These are phyloP conservation scores for Tolmerus cingulatus DNA, from an alignment of 2,888 invertebrate genomes.

Conservation along the genomic window DNA sequence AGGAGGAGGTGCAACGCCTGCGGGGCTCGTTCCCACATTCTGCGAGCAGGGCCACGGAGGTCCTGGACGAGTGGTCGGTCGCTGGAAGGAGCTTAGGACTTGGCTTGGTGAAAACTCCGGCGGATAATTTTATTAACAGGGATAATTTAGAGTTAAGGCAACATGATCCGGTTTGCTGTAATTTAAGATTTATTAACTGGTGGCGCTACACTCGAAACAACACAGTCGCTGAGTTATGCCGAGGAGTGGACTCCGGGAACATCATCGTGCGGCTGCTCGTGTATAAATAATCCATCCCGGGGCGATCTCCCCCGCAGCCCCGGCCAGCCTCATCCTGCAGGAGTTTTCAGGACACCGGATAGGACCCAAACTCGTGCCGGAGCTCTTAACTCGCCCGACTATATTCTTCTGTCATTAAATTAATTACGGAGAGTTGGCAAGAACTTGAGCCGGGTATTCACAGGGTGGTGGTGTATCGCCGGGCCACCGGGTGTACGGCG, in stretches of 20 bases:
- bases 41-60: neutral
- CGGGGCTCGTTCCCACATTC: neutral
- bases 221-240: conserved; percentile 4
- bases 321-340: neutral
- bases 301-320: neutral
- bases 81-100: neutral
- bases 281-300: neutral
- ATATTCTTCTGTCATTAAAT: conserved; percentile 37
- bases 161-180: conserved; percentile 44
- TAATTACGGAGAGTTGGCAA: conserved; percentile 28
- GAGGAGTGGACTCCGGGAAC: conserved; percentile 1
- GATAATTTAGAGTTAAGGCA: conserved; percentile 43
- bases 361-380: conserved; percentile 18
- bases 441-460: conserved; percentile 24
- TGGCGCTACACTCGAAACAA: neutral
- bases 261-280: neutral
- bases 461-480: neutral
- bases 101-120: conserved; percentile 16
- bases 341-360: conserved; percentile 21
- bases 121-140: conserved; percentile 44
- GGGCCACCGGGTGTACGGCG: neutral
- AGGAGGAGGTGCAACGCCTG: neutral
- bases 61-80: neutral
- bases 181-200: conserved; percentile 47
- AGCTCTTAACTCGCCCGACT: conserved; percentile 35